These are phyloP conservation scores for Fragum whitleyi DNA, from an alignment of 2,888 invertebrate genomes.

Conservation along the genomic window DNA sequence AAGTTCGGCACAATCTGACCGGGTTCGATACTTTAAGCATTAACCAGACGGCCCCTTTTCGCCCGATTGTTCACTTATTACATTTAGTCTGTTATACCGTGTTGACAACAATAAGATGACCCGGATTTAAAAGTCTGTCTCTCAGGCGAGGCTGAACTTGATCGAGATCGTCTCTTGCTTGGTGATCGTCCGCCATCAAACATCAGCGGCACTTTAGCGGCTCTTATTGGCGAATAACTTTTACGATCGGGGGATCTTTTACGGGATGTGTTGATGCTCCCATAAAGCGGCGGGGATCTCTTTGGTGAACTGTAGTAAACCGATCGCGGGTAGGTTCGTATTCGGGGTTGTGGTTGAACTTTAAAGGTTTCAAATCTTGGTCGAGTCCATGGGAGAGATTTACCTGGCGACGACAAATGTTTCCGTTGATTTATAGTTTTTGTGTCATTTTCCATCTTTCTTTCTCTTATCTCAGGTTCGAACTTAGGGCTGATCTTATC, in stretches of 20 bases:
- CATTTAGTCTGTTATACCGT: conserved; percentile 19
- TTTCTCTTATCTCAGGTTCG: not conserved
- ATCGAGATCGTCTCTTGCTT: conserved; percentile 25
- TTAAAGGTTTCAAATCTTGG: conserved; percentile 11
- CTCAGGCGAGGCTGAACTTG: conserved; percentile 33
- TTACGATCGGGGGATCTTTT: not conserved
- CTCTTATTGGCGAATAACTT: not conserved
- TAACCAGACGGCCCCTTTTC: too few relatives aligned
- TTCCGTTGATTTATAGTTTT: not conserved
- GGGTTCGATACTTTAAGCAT: too few relatives aligned
- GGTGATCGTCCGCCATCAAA: conserved; percentile 11
- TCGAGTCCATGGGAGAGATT: conserved; percentile 9
- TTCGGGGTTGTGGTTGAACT: not conserved
- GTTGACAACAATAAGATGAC: conserved; percentile 45
- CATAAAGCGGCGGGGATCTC: conserved; percentile 1
- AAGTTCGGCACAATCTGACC: too few relatives aligned
- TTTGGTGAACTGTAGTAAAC: not conserved
- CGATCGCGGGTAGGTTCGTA: not conserved
- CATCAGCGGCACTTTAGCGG: not conserved
- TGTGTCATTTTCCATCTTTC: not conserved
- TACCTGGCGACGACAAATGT: not conserved
- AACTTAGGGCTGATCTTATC: not conserved
- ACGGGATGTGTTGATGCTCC: not conserved
- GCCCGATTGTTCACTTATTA: too few relatives aligned
- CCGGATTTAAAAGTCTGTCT: conserved; percentile 39